Evolutionary conservation across 2,888 invertebrate species (phyloP).

Genomic region (Trichogramma evanescens): DNA sequence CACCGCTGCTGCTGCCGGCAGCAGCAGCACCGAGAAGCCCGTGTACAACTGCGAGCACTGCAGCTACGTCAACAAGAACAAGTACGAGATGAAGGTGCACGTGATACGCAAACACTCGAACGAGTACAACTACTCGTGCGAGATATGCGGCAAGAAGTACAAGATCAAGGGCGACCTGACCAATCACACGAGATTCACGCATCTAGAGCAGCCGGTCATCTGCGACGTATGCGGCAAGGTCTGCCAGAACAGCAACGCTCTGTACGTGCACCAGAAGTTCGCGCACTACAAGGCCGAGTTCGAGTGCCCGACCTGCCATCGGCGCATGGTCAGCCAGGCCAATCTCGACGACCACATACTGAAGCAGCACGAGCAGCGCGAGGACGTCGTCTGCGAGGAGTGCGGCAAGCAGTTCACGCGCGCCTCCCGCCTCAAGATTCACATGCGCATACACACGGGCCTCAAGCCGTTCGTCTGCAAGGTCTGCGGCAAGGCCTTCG

Average conservation of each 20-base stretch:
- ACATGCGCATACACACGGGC: constrained; percentile 44
- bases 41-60: constrained; percentile 33
- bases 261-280: constrained; percentile 43
- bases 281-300: constrained; percentile 44
- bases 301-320: constrained; percentile 42
- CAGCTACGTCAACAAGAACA: constrained; percentile 35
- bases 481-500: constrained; percentile 40
- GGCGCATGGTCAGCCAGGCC: constrained; percentile 47
- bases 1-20: not conserved
- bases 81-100: constrained; percentile 37
- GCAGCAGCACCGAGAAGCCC: constrained; percentile 16
- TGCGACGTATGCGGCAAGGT: constrained; percentile 41
- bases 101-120: constrained; percentile 34
- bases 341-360: constrained; percentile 46
- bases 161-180: constrained; percentile 33
- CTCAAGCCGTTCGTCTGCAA: constrained; percentile 40
- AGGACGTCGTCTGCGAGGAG: constrained; percentile 44
- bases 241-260: constrained; percentile 40
- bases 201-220: constrained; percentile 26
- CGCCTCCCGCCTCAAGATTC: constrained; percentile 40
- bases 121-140: constrained; percentile 30
- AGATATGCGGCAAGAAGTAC: constrained; percentile 33
- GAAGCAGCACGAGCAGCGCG: constrained; percentile 41
- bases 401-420: constrained; percentile 43
- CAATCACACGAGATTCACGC: constrained; percentile 29